These are phyloP conservation scores for Lethenteron reissneri DNA, from an alignment of 2,113 vertebrate genomes.

Conservation along the genomic window DNA sequence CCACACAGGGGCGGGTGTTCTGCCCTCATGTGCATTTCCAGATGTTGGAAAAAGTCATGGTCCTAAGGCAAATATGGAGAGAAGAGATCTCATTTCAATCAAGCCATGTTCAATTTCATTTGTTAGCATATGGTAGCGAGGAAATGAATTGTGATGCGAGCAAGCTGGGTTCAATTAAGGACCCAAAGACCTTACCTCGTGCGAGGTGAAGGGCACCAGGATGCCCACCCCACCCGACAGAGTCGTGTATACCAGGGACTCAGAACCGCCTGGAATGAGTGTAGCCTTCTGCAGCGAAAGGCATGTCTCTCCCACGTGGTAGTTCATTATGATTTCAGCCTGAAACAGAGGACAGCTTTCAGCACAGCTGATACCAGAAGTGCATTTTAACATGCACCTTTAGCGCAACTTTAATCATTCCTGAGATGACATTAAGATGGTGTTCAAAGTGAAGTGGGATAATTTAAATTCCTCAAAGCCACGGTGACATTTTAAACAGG, in stretches of 20 bases:
- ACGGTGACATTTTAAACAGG: too few relatives aligned
- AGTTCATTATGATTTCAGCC: conserved; percentile 90
- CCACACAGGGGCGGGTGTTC: conserved; percentile 91
- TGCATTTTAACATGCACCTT: too few relatives aligned
- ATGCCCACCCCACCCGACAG: conserved; percentile 86
- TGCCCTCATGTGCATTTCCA: conserved; percentile 91
- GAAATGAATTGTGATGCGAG: too few relatives aligned
- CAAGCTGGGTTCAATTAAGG: too few relatives aligned
- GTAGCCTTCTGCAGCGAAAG: conserved; percentile 92
- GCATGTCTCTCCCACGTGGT: conserved; percentile 77
- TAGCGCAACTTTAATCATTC: too few relatives aligned
- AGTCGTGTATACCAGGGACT: conserved; percentile 88
- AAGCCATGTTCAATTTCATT: too few relatives aligned
- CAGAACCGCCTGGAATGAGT: conserved; percentile 74
- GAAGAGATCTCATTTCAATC: too few relatives aligned
- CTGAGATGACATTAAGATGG: too few relatives aligned
- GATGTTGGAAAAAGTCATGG: conserved; percentile 93
- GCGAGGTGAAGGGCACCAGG: conserved; percentile 85
- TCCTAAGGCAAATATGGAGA: conserved; percentile 28
- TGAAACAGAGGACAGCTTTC: conserved; percentile 16
- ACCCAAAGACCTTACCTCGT: conserved; percentile 37
- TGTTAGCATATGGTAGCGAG: too few relatives aligned
- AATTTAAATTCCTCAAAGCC: too few relatives aligned
- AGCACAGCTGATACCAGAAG: too few relatives aligned
- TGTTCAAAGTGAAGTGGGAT: too few relatives aligned